Evolutionary conservation across 2,797 vertebrate genomes (phyloP), one percentile per base, ranked within the genome.

Genomic region (Anniella stebbinsi): DNA sequence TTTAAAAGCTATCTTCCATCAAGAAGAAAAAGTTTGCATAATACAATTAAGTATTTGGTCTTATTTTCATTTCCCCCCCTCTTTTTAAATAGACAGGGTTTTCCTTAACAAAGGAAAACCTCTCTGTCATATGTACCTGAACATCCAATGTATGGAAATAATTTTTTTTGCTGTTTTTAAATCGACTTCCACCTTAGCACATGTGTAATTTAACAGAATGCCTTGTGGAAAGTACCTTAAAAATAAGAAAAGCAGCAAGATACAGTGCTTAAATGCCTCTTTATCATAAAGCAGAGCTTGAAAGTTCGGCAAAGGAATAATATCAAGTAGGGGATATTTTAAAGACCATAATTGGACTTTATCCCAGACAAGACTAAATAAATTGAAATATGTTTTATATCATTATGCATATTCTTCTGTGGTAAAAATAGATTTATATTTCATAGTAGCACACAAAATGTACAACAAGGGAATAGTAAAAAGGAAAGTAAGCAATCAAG

Each of bases 311-410:
- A 6, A 57, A 94, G 92, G 63, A 93, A 73, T 93, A 93, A 72
- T 90, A 95, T 92, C 93, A 96, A 88, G 93, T 89, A 93, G 87
- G 87, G 80, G 91, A 93, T 93, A 95, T 90, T 96, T 96, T 96
- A 96, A 95, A 95, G 91, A 87, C 41, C 91, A 60, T 94, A 97
- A 96, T 95, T 96, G 95, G 95, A 95, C 93, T 95, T 96, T 93
- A 95, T 95, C 81, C 93, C 77, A 96, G 93, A 95, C 96, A 96
- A 93, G 88, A 67, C 89, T 96, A 97, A 97, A 96, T 94, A 96
- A 96, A 96, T 94, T 96, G 91, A 95, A 96, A 94, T 95, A 94
- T 94, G 92, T 92, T 96, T 97, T 95, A 96, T 95, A 93, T 92
- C 85, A 93, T 97, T 95, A 95, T 95, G 92, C 60, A 92, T 95